phyloP scores from a whole-genome alignment of 2,113 vertebrate genomes.

The Mormyrus lacerda region DNA sequence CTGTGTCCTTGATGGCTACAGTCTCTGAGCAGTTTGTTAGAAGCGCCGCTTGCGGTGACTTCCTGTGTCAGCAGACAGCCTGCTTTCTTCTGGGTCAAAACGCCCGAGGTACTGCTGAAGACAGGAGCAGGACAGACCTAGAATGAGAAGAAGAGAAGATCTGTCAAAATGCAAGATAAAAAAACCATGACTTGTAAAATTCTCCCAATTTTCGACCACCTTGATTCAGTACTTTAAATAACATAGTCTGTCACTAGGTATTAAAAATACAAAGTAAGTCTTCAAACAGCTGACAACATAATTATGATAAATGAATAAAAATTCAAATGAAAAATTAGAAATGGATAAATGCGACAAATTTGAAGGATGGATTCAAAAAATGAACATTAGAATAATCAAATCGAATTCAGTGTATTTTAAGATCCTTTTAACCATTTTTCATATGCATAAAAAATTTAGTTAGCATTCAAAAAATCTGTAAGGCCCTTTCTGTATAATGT shows the following conservation, averaged over 20 bases:
- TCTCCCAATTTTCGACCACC: not conserved
- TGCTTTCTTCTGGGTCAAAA: not conserved
- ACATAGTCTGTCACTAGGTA: not conserved
- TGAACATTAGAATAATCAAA: not conserved
- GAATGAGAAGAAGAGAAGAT: not conserved
- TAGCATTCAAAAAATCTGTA: not conserved
- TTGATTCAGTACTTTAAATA: not conserved
- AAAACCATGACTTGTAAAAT: not conserved
- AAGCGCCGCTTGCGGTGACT: not conserved
- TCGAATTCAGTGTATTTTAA: not conserved
- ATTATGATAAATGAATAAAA: constrained; percentile 36
- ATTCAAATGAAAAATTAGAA: constrained; percentile 9
- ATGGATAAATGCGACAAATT: not conserved
- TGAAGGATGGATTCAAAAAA: not conserved
- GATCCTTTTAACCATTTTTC: not conserved
- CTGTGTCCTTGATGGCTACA: not conserved
- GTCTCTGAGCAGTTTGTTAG: constrained; percentile 2
- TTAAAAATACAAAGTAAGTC: not conserved
- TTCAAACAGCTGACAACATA: not conserved
- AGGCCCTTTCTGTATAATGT: not conserved
- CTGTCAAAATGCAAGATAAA: not conserved
- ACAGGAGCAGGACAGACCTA: not conserved
- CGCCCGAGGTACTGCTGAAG: not conserved
- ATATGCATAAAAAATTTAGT: not conserved
- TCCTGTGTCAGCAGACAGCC: not conserved